Evolutionary conservation across 2,888 invertebrate species (phyloP).

Genomic region (Strigamia transsilvanica): DNA sequence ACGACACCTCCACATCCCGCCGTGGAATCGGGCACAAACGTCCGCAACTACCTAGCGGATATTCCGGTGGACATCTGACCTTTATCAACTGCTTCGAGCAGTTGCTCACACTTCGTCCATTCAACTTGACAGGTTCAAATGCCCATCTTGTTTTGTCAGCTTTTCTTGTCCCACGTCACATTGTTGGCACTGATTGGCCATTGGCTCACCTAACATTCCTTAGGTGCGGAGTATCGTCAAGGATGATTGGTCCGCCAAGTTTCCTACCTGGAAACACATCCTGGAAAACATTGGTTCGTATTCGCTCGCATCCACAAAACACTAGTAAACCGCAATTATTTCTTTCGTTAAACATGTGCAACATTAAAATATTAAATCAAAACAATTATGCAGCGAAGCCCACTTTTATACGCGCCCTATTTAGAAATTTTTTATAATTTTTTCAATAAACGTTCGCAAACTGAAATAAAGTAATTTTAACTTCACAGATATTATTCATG

Average conservation of each 20-base stretch:
- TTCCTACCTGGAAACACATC: not conserved
- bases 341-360: not conserved
- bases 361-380: not conserved
- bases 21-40: not conserved
- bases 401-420: no score
- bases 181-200: not conserved
- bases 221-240: not conserved
- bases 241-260: not conserved
- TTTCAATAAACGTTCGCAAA: no score
- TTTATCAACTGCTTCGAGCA: not conserved
- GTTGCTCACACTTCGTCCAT: not conserved
- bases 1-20: conserved; percentile 40
- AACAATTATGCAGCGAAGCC: not conserved
- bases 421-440: no score
- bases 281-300: not conserved
- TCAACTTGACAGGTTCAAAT: not conserved
- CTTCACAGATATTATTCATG: no score
- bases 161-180: conserved; percentile 19
- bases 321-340: not conserved
- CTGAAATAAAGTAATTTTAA: no score
- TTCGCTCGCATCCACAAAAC: not conserved
- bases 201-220: not conserved
- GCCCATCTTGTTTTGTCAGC: conserved; percentile 16
- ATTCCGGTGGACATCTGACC: conserved; percentile 3
- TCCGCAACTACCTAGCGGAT: not conserved